Evolutionary conservation across 2,113 vertebrate species (phyloP).

Genomic region (Pseudonaja textilis): DNA sequence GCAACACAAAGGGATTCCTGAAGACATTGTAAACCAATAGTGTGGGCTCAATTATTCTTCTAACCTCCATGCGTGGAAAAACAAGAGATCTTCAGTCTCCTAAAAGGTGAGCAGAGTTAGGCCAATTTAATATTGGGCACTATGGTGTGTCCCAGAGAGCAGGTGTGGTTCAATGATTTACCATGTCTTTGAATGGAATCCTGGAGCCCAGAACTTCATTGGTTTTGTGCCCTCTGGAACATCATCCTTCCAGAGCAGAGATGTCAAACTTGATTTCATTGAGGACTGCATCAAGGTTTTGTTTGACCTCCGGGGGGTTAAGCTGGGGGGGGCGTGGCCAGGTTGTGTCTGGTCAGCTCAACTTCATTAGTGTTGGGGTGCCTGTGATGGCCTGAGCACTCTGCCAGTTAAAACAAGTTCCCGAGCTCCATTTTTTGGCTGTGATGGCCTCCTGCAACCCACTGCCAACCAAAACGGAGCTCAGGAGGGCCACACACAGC

Average conservation of each 20-base stretch:
- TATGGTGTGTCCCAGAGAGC: neutral
- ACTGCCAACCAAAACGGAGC: too few species aligned
- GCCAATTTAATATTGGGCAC: neutral
- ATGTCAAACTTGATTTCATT: too few species aligned
- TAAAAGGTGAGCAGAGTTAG: neutral
- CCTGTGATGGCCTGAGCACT: too few species aligned
- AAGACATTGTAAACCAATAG: neutral
- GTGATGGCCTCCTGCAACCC: too few species aligned
- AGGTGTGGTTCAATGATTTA: neutral
- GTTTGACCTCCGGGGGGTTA: too few species aligned
- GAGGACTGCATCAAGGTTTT: too few species aligned
- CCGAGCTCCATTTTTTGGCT: too few species aligned
- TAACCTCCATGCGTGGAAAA: neutral
- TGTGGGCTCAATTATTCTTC: neutral
- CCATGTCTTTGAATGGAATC: neutral
- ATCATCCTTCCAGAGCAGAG: neutral
- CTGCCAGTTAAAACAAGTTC: too few species aligned
- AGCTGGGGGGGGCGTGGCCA: too few species aligned
- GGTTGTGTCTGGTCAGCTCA: too few species aligned
- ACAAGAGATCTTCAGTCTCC: neutral
- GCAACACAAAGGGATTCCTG: neutral
- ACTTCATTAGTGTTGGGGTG: too few species aligned
- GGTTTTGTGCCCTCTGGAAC: neutral
- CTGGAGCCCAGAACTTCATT: neutral
- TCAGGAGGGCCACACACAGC: too few species aligned